Evolutionary conservation across 2,113 vertebrate species (phyloP), one percentile per base, ranked within the genome.

Genomic region (Catharus minimus): DNA sequence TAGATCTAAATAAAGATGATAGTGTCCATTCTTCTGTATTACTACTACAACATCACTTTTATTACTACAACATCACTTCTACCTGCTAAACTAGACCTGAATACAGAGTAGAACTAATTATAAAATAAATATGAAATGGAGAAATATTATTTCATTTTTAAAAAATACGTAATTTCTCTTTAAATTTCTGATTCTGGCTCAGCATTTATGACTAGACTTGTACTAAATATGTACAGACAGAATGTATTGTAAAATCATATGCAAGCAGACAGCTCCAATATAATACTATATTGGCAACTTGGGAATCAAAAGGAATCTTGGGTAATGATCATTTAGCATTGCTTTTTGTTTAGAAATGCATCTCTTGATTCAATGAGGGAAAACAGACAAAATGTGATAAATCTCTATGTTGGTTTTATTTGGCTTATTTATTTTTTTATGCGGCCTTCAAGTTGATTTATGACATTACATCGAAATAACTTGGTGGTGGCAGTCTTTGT

Each of bases 371-470:
- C 64, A 91, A 57, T 3, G 17, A 85, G 38, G 57, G 57, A 72
- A 82, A 91, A 7, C 17, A 81, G 72, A 74, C 69, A 89, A 82
- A 91, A 88, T 60, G 55, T 71, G 79, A 93, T 91, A 82, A 89
- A 91, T 65, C 75, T 88, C 49, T 74, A 24, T 55, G 61, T 57
- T 89, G 55, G 5, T 93, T 97, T 92, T 92, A 93, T 96, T 92
- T 93, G 56, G 18, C 28, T 92, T 92, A 78, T 93, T 93, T 96
- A 38, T 91, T 95, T 95, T 95, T 95, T 89, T 65, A 95, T 67
- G 13, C 50, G 88, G 87, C 87, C 41, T 93, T 96, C 87, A 94
- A 49, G 52, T 95, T 96, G 93, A 97, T 96, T 96, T 92, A 97
- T 88, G 89, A 64, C 81, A 73, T 77, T 83, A 82, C 77, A 94